Evolutionary conservation across 1,140 invertebrate species (phyloP), one percentile per base, ranked within the genome.

Genomic region (Berghia stephanieae): DNA sequence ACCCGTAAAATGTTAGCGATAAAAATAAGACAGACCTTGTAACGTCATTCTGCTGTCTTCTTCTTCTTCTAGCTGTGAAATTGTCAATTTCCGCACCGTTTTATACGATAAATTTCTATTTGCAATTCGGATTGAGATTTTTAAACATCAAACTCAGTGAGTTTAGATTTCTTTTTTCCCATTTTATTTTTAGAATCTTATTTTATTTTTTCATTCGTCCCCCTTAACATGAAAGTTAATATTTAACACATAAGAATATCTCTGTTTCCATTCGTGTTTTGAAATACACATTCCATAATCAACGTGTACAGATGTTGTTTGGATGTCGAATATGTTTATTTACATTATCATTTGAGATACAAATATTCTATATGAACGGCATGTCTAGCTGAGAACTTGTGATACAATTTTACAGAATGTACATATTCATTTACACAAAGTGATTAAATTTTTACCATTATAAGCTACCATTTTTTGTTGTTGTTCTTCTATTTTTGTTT

Each of bases 351-450:
- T 8, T 5, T 6, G 4, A 6, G 5, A 8, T 6, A 4, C 55
- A 21, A 6, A 6, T 5, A 4, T 31, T 8, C 24, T 27, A 60
- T 27, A 60, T 21, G 5, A 4, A 60, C 34, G 8, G 34, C 34
- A 31, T 60, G 55, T 21, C n/a, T 27, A n/a, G 4, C 55, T 4
- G 55, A 60, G 34, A 6, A 6, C 5, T 27, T 60, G 55, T 27
- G 4, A 4, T 8, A 60, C 24, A 21, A 31, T 60, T n/a, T 31
- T 4, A 4, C 55, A 60, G 4, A 8, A 60, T 31, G 34, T 27
- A 60, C 24, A 4, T 60, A 31, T 60, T 60, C 21, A 60, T 60
- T 21, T 60, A 60, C 55, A 60, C 55, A 60, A 60, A n/a, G 55
- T 60, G 55, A 27, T 60, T 60, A 27, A 60, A 60, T 21, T 60